Evolutionary conservation across 64 coral and sea anemone species (phyloP), one percentile per base, ranked within the genome.

Genomic region (Hydrozoanthus tunicans): DNA sequence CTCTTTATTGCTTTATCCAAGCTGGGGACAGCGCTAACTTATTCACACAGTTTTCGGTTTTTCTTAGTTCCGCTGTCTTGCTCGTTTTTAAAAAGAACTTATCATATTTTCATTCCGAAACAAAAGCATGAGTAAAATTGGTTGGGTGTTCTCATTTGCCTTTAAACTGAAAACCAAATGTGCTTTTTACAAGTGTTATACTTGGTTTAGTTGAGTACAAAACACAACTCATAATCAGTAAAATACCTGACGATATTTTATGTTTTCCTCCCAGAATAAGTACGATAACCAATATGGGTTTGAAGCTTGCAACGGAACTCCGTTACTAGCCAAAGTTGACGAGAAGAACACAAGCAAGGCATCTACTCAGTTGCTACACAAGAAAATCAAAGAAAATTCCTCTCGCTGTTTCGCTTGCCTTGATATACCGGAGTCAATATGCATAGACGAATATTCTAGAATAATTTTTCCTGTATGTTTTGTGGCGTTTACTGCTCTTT

Each of bases 381-480:
- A 73, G 24, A 88, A 73, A 15, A 12, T n/a, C 4, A 72, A 88
- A 74, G 24, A 43, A 24, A 72, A 74, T 4, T 13, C 84, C 2
- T 57, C 60, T n/a, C 84, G 74, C 23, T 74, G 69, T 73, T 59
- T 73, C 9, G 17, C n/a, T 9, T 70, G 69, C 56, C 13, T 88
- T 15, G 56, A 72, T 13, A 20, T 88, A 75, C 84, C 84, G 6
- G 84, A 88, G 56, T 88, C 84, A 14, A 88, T 88, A 74, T 88
- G 84, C 12, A 75, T 88, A 88, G 84, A 88, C 54, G 84, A 88
- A 60, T 88, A 88, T 13, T 88, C 84, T 14, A 88, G 84, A 73
- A 51, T 88, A 59, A 6, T 88, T 88, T 88, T 88, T 23, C 84
- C 84, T 23, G 0, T 88, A 6, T 57, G 55, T 4, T 88, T 88